Conservation (phyloP, 2,888 invertebrate species). For the Aplocera efformata region DNA sequence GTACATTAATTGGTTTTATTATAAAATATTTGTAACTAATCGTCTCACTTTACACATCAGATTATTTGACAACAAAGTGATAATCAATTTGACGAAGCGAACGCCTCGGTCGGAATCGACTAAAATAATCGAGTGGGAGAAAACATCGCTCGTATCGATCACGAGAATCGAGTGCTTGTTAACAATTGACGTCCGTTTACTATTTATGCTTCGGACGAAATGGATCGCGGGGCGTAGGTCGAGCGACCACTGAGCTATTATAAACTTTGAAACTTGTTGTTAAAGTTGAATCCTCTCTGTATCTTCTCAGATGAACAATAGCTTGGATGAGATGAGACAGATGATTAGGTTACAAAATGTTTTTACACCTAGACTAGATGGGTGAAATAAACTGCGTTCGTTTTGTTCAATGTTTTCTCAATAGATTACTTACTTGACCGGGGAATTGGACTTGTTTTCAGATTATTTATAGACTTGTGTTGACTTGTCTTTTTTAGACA, state of each 20-base stretch:
- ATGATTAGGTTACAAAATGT: slow-evolving; percentile 59
- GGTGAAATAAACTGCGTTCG: slow-evolving; percentile 6
- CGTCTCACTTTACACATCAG: too few relatives aligned
- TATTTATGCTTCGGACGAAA: slow-evolving; percentile 75
- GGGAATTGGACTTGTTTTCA: slow-evolving; percentile 7
- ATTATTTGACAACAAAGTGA: too few relatives aligned
- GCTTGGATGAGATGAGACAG: slow-evolving; percentile 59
- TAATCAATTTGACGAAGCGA: too few relatives aligned
- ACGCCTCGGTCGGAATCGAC: slow-evolving; percentile 39
- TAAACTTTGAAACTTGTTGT: slow-evolving; percentile 30
- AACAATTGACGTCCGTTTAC: slow-evolving; percentile 76
- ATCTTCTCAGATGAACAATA: slow-evolving; percentile 48
- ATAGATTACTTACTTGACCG: slow-evolving; percentile 10
- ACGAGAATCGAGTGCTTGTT: slow-evolving; percentile 76
- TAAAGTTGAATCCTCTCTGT: slow-evolving; percentile 38
- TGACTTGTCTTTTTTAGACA: too few relatives aligned
- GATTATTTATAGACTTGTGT: too few relatives aligned
- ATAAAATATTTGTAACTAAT: too few relatives aligned
- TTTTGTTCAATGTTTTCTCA: slow-evolving; percentile 7
- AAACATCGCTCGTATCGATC: slow-evolving; percentile 71
- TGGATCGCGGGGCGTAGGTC: slow-evolving; percentile 75
- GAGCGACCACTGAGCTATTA: slow-evolving; percentile 28
- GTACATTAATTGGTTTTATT: too few relatives aligned
- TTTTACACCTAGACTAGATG: slow-evolving; percentile 37
- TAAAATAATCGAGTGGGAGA: slow-evolving; percentile 74